phyloP scores from a whole-genome alignment of 2,113 vertebrate genomes.

The Poeciliopsis retropinna region DNA sequence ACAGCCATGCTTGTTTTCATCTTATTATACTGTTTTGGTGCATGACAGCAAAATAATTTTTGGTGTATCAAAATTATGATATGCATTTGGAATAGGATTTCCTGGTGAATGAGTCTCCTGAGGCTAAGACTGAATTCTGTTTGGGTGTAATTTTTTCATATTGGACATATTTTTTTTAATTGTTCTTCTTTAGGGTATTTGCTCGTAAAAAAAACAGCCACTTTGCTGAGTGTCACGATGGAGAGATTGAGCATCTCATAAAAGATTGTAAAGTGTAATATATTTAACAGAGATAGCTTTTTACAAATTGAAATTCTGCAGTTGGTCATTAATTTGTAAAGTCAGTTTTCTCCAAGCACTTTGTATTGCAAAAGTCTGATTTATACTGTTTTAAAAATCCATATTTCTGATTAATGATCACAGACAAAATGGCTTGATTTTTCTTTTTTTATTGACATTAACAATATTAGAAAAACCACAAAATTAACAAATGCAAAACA shows the following conservation, averaged over 20 bases:
- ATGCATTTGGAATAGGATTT: slow-evolving; percentile 21
- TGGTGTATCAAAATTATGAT: slow-evolving; percentile 12
- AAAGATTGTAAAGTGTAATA: too few species aligned
- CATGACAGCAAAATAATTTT: slow-evolving; percentile 18
- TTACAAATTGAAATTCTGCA: not conserved
- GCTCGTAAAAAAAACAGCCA: slow-evolving; percentile 34
- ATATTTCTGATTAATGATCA: too few species aligned
- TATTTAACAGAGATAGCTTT: not conserved
- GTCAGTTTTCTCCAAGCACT: not conserved
- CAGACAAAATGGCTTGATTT: too few species aligned
- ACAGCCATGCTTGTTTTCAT: slow-evolving; percentile 19
- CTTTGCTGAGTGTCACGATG: not conserved
- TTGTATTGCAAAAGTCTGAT: too few species aligned
- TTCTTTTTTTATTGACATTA: too few species aligned
- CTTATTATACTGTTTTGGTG: slow-evolving; percentile 24
- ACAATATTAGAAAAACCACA: too few species aligned
- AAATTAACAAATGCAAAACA: too few species aligned
- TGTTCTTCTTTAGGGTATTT: slow-evolving; percentile 21
- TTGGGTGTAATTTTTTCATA: slow-evolving; percentile 5
- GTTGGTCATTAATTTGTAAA: not conserved
- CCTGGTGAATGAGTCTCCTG: slow-evolving; percentile 36
- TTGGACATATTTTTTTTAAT: slow-evolving; percentile 19
- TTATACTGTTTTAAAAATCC: too few species aligned
- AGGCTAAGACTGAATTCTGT: slow-evolving; percentile 35
- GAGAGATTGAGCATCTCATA: not conserved